A percentile compares a stretch with the other conserved stretches of the same genome.
Evolutionary conservation across 2,797 vertebrate species (phyloP).

Genomic region (Chromis chromis): DNA sequence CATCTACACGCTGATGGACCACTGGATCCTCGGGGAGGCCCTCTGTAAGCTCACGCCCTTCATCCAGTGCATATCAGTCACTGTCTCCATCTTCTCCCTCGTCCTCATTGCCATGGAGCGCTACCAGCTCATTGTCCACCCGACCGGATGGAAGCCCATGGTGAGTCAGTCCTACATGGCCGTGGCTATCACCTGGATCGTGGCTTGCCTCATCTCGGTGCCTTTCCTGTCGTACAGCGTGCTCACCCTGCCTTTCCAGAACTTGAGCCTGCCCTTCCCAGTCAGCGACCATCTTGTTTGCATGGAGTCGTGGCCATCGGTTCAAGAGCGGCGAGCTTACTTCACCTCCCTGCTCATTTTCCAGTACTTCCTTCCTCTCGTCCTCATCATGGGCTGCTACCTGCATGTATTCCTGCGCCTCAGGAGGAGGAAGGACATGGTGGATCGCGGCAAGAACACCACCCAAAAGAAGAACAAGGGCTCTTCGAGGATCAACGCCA

Average conservation of each 20-base stretch:
- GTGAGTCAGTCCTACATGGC: conserved; percentile 88
- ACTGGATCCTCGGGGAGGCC: conserved; percentile 87
- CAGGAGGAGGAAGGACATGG: conserved; percentile 85
- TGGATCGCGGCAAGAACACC: conserved; percentile 83
- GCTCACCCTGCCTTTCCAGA: conserved; percentile 81
- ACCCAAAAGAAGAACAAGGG: conserved; percentile 81
- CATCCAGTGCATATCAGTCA: conserved; percentile 87
- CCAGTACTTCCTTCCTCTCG: conserved; percentile 87
- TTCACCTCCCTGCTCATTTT: conserved; percentile 87
- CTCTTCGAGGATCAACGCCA: conserved; percentile 84
- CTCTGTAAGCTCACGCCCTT: conserved; percentile 88
- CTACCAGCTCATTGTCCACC: conserved; percentile 90
- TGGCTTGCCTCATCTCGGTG: conserved; percentile 85
- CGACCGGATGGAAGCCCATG: conserved; percentile 88
- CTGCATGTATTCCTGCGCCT: conserved; percentile 88
- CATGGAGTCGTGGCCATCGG: conserved; percentile 86
- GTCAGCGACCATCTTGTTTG: conserved; percentile 81
- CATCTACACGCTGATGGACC: conserved; percentile 91
- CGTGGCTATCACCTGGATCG: conserved; percentile 85
- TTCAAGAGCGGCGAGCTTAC: conserved; percentile 82
- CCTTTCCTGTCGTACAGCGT: conserved; percentile 86
- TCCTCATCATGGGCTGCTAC: conserved; percentile 86
- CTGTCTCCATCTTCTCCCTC: conserved; percentile 87
- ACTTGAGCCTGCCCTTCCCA: conserved; percentile 80
- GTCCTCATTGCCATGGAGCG: conserved; percentile 90